phyloP scores from a whole-genome alignment of 2,888 invertebrate genomes.

The Anarsia innoxiella region DNA sequence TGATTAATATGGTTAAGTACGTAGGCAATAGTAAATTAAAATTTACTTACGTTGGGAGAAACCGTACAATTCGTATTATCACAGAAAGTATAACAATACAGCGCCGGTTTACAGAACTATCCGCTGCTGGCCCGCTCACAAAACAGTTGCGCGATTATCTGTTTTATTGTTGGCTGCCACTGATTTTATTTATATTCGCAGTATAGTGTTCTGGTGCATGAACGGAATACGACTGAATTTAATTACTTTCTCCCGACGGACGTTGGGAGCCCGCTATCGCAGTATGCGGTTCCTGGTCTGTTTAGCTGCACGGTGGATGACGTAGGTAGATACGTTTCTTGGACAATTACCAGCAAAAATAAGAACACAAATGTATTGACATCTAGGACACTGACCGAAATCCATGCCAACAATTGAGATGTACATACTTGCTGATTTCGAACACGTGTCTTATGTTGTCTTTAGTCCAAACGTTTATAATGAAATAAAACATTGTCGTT shows the following conservation, averaged over 20 bases:
- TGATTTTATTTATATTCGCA: slow-evolving; percentile 53
- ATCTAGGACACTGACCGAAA: slow-evolving; percentile 64
- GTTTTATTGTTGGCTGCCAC: slow-evolving; percentile 30
- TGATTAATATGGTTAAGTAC: no score
- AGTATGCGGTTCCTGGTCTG: slow-evolving; percentile 31
- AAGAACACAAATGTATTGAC: slow-evolving; percentile 59
- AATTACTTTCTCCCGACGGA: slow-evolving; percentile 56
- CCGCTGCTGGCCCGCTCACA: slow-evolving; percentile 28
- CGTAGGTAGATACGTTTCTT: slow-evolving; percentile 57
- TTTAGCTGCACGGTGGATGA: slow-evolving; percentile 28
- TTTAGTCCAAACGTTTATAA: slow-evolving; percentile 3
- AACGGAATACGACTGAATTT: slow-evolving; percentile 56
- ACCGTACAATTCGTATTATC: no score
- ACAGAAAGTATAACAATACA: no score
- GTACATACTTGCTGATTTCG: no score
- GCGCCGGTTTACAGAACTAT: slow-evolving; percentile 6
- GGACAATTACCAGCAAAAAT: slow-evolving; percentile 70
- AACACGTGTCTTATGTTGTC: no score
- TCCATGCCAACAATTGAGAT: slow-evolving; percentile 57
- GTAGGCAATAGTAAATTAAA: no score
- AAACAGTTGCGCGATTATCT: slow-evolving; percentile 27
- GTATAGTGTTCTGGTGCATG: slow-evolving; percentile 49
- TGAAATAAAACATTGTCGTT: slow-evolving; percentile 18
- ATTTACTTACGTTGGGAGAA: no score
- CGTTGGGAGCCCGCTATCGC: slow-evolving; percentile 38